phyloP scores from a whole-genome alignment of 2,113 vertebrate species.

The Crotalus helleri region DNA sequence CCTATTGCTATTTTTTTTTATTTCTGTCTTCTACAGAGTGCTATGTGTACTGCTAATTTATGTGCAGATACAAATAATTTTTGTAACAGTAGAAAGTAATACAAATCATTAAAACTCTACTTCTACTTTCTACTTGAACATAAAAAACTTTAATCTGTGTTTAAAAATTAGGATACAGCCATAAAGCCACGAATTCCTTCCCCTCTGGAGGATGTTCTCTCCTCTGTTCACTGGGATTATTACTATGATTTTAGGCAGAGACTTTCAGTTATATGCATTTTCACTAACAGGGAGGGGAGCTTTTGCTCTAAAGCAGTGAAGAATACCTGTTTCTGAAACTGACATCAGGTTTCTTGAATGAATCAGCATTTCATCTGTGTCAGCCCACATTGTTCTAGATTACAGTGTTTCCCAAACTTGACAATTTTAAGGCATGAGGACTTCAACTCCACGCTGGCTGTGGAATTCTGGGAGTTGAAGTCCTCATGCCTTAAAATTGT shows the following conservation, averaged over 20 bases:
- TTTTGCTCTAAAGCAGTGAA: background rate
- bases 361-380: background rate
- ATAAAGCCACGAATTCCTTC: background rate
- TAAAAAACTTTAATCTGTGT: background rate
- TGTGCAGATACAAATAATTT: background rate
- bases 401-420: too few species aligned
- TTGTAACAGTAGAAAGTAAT: background rate
- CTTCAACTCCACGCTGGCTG: too few species aligned
- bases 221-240: slow-evolving; percentile 12
- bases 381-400: background rate
- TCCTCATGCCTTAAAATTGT: too few species aligned
- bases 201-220: slow-evolving; percentile 20
- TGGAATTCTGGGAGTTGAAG: too few species aligned
- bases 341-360: background rate
- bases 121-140: background rate
- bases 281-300: background rate
- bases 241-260: background rate
- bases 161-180: background rate
- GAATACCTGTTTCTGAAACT: background rate
- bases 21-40: background rate
- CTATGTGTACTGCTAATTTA: background rate
- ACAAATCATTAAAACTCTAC: background rate
- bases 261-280: background rate
- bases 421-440: too few species aligned
- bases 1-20: background rate